Percentiles rank a stretch among this genome's conserved stretches.
phyloP scores from a whole-genome alignment of 2,113 vertebrate species.

The Rattus norvegicus region DNA sequence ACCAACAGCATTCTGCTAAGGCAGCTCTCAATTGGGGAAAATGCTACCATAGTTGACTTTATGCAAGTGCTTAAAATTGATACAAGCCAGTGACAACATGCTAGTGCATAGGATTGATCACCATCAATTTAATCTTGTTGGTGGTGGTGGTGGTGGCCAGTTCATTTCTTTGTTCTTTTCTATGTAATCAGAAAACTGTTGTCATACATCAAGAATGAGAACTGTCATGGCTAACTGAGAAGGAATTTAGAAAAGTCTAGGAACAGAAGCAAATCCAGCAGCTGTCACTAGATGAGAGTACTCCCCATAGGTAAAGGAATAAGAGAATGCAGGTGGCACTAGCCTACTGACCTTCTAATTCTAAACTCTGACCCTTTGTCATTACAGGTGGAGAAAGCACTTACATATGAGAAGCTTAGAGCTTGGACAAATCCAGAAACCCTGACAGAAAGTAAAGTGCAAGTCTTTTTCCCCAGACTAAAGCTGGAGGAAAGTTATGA shows the following conservation, averaged over 20 bases:
- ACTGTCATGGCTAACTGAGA: not conserved
- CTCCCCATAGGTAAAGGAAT: not conserved
- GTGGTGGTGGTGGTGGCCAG: not conserved
- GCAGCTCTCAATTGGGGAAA: not conserved
- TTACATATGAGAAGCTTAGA: slow-evolving; percentile 90
- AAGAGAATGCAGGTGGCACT: too few relatives aligned
- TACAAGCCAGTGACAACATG: not conserved
- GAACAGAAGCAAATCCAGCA: not conserved
- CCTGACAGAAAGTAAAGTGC: slow-evolving; percentile 84
- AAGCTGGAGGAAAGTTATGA: slow-evolving; percentile 91
- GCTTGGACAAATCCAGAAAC: slow-evolving; percentile 87
- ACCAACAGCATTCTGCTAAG: too few relatives aligned
- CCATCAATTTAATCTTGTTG: too few relatives aligned
- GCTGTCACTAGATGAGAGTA: not conserved
- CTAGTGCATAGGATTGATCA: fast-evolving
- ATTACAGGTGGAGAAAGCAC: slow-evolving; percentile 88
- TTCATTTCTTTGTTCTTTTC: not conserved
- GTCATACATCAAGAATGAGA: not conserved
- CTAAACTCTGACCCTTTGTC: not conserved
- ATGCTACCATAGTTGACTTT: not conserved
- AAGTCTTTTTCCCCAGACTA: slow-evolving; percentile 89
- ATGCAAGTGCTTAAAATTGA: not conserved
- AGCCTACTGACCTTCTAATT: not conserved
- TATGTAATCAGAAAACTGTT: not conserved
- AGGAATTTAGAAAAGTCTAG: not conserved